Conservation (phyloP, 2,888 invertebrate genomes). For the Junonia oenone region DNA sequence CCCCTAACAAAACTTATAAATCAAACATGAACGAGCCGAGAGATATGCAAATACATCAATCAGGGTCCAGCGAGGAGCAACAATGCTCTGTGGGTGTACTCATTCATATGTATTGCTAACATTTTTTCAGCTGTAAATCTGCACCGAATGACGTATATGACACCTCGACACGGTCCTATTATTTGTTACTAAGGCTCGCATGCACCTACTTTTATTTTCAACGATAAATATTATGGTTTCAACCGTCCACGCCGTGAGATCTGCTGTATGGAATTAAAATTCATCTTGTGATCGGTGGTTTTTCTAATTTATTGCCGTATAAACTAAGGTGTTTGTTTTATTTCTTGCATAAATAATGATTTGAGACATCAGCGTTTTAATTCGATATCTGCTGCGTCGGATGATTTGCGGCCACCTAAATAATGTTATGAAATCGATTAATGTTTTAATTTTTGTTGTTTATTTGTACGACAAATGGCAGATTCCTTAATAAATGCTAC, state of each 20-base stretch:
- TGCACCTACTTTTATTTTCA: constrained; percentile 4
- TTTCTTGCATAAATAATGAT: constrained; percentile 2
- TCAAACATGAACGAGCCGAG: background rate
- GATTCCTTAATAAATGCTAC: no score
- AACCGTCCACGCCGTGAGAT: background rate
- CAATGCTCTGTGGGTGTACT: constrained; percentile 60
- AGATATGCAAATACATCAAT: constrained; percentile 12
- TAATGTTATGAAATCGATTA: background rate
- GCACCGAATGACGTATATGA: constrained; percentile 51
- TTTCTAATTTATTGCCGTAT: constrained; percentile 6
- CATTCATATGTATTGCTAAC: constrained; percentile 70
- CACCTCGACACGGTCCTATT: constrained; percentile 42
- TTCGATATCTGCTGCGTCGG: background rate
- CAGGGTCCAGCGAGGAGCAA: constrained; percentile 4
- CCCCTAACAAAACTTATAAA: background rate
- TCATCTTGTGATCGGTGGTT: background rate
- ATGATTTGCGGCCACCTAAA: background rate
- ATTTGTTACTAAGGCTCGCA: constrained; percentile 17
- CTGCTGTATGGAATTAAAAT: constrained; percentile 6
- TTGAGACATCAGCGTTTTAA: background rate
- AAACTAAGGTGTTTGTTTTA: background rate
- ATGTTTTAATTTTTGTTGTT: no score
- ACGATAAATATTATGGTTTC: constrained; percentile 5
- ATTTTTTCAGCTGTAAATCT: constrained; percentile 65
- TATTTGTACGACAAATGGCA: no score